Conservation (phyloP, 2,888 invertebrate species). For the Eupithecia dodoneata region DNA sequence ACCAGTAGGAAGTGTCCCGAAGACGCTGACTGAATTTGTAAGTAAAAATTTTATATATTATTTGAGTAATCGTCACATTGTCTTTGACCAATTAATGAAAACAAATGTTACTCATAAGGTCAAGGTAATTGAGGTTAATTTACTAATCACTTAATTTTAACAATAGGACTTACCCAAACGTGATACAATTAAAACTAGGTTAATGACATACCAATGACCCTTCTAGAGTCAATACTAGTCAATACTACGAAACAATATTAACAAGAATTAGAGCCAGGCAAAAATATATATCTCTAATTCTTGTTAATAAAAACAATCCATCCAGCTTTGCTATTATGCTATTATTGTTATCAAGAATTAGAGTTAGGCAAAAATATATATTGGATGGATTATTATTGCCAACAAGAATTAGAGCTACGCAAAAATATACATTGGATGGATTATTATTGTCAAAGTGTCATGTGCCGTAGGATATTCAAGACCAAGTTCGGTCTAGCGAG, state of each 20-base stretch:
- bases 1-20: too few species aligned
- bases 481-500: too few species aligned
- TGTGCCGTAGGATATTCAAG: too few species aligned
- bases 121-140: constrained; percentile 61
- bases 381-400: neutral
- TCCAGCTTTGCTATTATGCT: too few species aligned
- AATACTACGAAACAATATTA: neutral
- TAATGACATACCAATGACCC: constrained; percentile 56
- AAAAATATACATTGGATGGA: too few species aligned
- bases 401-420: too few species aligned
- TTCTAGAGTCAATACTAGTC: neutral
- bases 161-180: constrained; percentile 44
- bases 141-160: constrained; percentile 38
- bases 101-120: constrained; percentile 24
- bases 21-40: too few species aligned
- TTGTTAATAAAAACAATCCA: too few species aligned
- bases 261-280: neutral
- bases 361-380: neutral
- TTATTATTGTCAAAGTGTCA: too few species aligned
- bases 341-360: neutral
- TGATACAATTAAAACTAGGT: constrained; percentile 53
- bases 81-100: constrained; percentile 12
- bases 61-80: neutral
- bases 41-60: neutral
- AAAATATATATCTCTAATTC: neutral